Base-by-base conservation (phyloP, 2,797 vertebrate genomes). In the Austrolebias charrua region DNA sequence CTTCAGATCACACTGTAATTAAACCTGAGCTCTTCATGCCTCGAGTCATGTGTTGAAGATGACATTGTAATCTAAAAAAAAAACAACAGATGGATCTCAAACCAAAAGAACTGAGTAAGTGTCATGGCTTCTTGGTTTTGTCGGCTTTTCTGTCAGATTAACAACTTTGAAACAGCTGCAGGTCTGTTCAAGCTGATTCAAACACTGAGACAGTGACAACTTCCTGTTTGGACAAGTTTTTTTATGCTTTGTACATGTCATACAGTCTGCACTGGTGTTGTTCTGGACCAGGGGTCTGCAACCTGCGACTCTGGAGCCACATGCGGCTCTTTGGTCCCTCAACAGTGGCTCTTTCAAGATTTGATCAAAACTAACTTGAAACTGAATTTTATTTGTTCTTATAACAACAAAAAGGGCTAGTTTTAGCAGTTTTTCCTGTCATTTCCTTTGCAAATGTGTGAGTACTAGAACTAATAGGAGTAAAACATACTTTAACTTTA, bases 91-190 rank as follows among this genome's bases (percentile, higher is more conserved):
- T n/a, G 15, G 48, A 58, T 3, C 20, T 16, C 29, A 51, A 13
- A 2, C 51, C 18, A 15, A 56, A 53, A 53, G 43, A 46, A 33
- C 4, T 31, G 2, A 71, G 13, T 35, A 7, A 35, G 33, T 6
- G 33, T 35, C 10, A 8, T 35, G 33, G 7, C 10, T 35, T 9
- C 33, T 35, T 35, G 33, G 33, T 35, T 7, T 35, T 35, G 10
- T 9, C 7, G 6, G 45, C 47, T 44, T 50, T 56, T 62, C 60
- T 65, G 58, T 78, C 55, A 45, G 33, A 61, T 66, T 70, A 68
- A 47, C 54, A 28, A 47, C 45, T 69, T 33, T 16, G 9, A 61
- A 67, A 38, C 76, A 79, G 68, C 84, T 66, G 70, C 51, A 8
- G 64, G 54, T 65, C 51, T 29, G 56, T 64, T 61, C 29, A 15